Evolutionary conservation across 1,140 invertebrate genomes (phyloP).

Genomic region (Galleria mellonella): DNA sequence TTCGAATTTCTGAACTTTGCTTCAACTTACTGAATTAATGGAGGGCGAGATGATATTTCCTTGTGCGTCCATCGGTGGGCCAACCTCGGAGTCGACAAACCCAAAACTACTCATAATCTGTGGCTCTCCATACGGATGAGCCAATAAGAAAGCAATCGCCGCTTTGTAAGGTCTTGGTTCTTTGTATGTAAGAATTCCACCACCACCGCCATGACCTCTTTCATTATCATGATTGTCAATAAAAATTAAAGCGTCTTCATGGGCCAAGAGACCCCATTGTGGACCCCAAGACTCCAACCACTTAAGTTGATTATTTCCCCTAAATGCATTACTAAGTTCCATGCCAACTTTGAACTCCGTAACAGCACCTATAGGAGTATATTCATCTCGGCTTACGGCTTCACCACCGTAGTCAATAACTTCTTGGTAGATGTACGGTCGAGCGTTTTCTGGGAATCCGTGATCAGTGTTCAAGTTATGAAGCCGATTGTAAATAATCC

Average conservation of each 20-base stretch:
- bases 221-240: conserved; percentile 80
- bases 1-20: too few relatives aligned
- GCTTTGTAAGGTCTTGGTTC: conserved; percentile 75
- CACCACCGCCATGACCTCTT: conserved; percentile 76
- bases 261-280: conserved; percentile 75
- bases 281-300: conserved; percentile 73
- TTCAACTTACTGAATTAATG: conserved; percentile 76
- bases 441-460: conserved; percentile 75
- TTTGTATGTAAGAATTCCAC: conserved; percentile 77
- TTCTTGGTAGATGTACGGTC: conserved; percentile 86
- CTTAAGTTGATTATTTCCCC: conserved; percentile 54
- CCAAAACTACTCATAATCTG: conserved; percentile 87
- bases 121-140: conserved; percentile 86
- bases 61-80: conserved; percentile 78
- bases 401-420: conserved; percentile 86
- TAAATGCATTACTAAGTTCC: conserved; percentile 62
- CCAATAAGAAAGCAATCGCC: conserved; percentile 87
- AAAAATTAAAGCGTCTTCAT: conserved; percentile 76
- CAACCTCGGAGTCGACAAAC: conserved; percentile 73
- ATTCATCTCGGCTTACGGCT: conserved; percentile 79
- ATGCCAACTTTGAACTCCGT: conserved; percentile 80
- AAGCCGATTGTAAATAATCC: conserved; percentile 76
- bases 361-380: conserved; percentile 79
- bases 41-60: conserved; percentile 79
- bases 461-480: conserved; percentile 77